phyloP scores from a whole-genome alignment of 2,113 vertebrate species.

The Caracal caracal region DNA sequence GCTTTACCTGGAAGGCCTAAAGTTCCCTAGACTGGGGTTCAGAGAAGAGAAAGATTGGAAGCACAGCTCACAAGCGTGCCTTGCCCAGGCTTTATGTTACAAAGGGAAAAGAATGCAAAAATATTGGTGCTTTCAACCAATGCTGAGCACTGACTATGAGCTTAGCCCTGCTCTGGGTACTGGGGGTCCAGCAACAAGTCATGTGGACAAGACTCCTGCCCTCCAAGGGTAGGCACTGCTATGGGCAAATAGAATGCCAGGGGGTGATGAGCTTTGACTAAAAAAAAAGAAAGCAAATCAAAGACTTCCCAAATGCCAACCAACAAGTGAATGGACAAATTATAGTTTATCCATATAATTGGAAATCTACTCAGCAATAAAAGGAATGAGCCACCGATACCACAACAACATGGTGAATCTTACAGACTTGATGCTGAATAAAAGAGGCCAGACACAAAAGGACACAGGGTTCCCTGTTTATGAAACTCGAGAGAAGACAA shows the following conservation, averaged over 20 bases:
- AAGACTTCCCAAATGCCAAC: not conserved
- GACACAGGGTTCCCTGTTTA: not conserved
- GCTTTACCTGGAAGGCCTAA: not conserved
- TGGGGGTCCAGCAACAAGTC: not conserved
- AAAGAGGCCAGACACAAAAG: not conserved
- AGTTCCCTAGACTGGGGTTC: not conserved
- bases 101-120: not conserved
- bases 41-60: not conserved
- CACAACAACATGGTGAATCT: fast-evolving
- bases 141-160: not conserved
- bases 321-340: not conserved
- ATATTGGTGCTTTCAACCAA: not conserved
- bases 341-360: fast-evolving
- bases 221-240: fast-evolving
- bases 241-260: not conserved
- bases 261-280: not conserved
- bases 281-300: not conserved
- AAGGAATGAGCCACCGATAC: fast-evolving
- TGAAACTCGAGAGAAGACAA: not conserved
- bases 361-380: too few species aligned
- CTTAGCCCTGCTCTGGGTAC: not conserved
- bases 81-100: not conserved
- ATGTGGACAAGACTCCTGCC: not conserved
- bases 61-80: not conserved
- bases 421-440: fast-evolving